Conservation (phyloP, 2,113 vertebrate species). For the Chrysochloris asiatica region DNA sequence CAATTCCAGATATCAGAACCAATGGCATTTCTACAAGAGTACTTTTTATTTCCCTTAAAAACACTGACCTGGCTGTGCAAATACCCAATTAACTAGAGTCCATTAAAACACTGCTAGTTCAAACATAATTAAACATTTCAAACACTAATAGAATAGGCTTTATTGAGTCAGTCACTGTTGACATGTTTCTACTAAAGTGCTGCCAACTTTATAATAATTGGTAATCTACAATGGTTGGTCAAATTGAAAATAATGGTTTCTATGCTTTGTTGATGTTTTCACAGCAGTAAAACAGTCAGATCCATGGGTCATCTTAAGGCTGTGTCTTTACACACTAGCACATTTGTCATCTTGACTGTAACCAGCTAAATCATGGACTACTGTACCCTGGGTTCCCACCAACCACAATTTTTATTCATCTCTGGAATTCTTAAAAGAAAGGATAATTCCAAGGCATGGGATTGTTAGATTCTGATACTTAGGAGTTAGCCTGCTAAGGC, state of each 20-base stretch:
- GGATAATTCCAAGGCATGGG: neutral
- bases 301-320: neutral
- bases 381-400: neutral
- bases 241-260: constrained; percentile 26
- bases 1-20: neutral
- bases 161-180: constrained; percentile 7
- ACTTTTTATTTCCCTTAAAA: neutral
- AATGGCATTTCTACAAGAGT: neutral
- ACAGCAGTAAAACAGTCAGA: neutral
- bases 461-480: neutral
- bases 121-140: constrained; percentile 32
- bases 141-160: constrained; percentile 23
- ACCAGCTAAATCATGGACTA: neutral
- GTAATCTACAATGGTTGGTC: constrained; percentile 14
- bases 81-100: neutral
- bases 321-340: neutral
- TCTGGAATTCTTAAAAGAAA: neutral
- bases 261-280: constrained; percentile 13
- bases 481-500: neutral
- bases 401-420: constrained; percentile 1
- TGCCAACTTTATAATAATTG: constrained; percentile 45
- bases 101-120: neutral
- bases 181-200: constrained; percentile 31
- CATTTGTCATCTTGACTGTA: neutral
- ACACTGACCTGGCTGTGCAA: neutral